Conservation (phyloP, 2,888 invertebrate species). For the Scelioninae gen. 2 region DNA sequence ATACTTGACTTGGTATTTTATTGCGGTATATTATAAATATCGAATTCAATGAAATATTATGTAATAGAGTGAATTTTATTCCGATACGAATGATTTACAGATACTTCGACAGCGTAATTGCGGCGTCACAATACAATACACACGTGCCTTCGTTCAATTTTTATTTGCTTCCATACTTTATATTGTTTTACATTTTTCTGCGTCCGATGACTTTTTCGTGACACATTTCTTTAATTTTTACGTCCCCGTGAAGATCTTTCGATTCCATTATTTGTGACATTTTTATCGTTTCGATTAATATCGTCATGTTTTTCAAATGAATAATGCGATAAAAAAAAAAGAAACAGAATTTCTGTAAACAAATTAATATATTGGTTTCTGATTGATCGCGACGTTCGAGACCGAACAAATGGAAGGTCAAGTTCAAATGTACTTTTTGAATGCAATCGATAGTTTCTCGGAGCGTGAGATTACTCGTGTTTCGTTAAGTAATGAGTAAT, state of each 20-base stretch:
- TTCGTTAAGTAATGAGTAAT: slow-evolving; percentile 53
- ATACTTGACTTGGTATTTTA: slow-evolving; percentile 2
- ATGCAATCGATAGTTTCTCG: slow-evolving; percentile 43
- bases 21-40: slow-evolving; percentile 9
- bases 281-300: no score
- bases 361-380: no score
- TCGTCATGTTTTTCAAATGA: no score
- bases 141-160: not conserved
- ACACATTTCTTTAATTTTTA: no score
- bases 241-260: no score
- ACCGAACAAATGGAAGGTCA: slow-evolving; percentile 46
- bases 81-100: slow-evolving; percentile 16
- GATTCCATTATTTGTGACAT: no score
- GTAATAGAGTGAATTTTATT: slow-evolving; percentile 16
- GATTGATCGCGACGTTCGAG: slow-evolving; percentile 26
- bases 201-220: no score
- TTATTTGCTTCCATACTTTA: slow-evolving; percentile 4
- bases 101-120: slow-evolving; percentile 18
- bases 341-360: no score
- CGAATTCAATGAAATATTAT: slow-evolving; percentile 26
- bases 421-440: slow-evolving; percentile 45
- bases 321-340: no score
- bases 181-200: no score
- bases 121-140: slow-evolving; percentile 8
- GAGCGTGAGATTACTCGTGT: slow-evolving; percentile 50